Percentiles rank a stretch among this genome's conserved stretches.
Evolutionary conservation across 1,140 invertebrate genomes (phyloP).

Genomic region (Brachionus koreanus): DNA sequence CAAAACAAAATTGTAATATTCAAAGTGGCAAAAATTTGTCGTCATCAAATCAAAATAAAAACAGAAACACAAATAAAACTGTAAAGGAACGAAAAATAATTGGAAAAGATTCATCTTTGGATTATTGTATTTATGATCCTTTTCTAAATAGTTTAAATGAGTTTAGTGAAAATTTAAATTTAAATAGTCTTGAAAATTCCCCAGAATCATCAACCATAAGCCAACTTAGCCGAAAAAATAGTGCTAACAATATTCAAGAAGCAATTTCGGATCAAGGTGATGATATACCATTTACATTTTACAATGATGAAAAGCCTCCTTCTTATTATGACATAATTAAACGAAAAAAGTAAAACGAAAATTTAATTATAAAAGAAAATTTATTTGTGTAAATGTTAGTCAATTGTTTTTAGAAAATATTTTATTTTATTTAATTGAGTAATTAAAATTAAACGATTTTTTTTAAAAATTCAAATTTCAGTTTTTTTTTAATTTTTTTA

Average conservation of each 20-base stretch:
- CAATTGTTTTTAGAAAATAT: too few species aligned
- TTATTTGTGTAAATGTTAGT: too few species aligned
- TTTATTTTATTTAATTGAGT: too few species aligned
- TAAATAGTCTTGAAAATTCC: background rate
- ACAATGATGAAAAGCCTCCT: slow-evolving; percentile 29
- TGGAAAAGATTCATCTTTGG: background rate
- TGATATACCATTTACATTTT: background rate
- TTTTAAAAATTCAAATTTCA: too few species aligned
- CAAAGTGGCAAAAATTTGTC: too few species aligned
- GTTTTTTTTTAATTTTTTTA: too few species aligned
- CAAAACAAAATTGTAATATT: too few species aligned
- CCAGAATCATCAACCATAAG: background rate
- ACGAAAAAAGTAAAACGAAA: background rate
- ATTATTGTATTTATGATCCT: background rate
- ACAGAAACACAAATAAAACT: too few species aligned
- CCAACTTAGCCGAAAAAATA: background rate
- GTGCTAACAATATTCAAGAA: background rate
- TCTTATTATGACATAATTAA: slow-evolving; percentile 34
- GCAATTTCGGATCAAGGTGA: background rate
- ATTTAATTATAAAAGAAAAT: background rate
- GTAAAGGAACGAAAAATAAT: background rate
- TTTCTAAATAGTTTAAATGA: background rate
- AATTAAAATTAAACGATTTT: too few species aligned
- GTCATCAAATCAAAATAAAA: too few species aligned
- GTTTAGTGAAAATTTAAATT: background rate